A percentile compares a stretch with the other conserved stretches of the same genome.
phyloP scores from a whole-genome alignment of 2,888 invertebrate genomes.

The Branchellion lobata region DNA sequence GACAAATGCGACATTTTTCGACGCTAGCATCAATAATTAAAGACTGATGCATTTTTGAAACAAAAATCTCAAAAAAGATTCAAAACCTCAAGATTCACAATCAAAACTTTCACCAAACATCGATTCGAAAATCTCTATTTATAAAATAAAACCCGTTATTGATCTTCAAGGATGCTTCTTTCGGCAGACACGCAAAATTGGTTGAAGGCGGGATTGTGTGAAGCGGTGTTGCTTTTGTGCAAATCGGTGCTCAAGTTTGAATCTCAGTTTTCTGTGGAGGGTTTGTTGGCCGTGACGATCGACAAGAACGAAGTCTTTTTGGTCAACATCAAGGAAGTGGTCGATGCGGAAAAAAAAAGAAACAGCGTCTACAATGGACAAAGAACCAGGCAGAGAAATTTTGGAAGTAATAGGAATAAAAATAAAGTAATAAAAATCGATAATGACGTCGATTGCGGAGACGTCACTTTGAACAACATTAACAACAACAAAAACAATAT shows the following conservation, averaged over 20 bases:
- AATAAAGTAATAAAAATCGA: not conserved
- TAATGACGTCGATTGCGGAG: too few species aligned
- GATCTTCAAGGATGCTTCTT: constrained; percentile 11
- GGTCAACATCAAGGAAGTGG: constrained; percentile 41
- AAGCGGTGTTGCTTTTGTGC: constrained; percentile 42
- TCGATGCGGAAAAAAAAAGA: constrained; percentile 12
- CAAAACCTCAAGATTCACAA: too few species aligned
- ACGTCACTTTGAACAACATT: too few species aligned
- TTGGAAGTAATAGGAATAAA: not conserved
- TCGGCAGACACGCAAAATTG: constrained; percentile 38
- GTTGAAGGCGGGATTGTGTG: constrained; percentile 40
- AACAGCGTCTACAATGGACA: too few species aligned
- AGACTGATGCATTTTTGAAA: too few species aligned
- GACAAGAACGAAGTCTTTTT: constrained; percentile 43
- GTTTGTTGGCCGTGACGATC: constrained; percentile 42
- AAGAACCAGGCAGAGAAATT: too few species aligned
- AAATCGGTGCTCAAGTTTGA: constrained; percentile 44
- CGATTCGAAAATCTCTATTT: too few species aligned
- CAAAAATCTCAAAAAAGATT: too few species aligned
- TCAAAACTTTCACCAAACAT: too few species aligned
- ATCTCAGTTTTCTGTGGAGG: constrained; percentile 42
- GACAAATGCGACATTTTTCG: constrained; percentile 18
- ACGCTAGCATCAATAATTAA: not conserved
- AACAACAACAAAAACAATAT: too few species aligned
- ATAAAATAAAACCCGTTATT: not conserved